A percentile compares a stretch with the other conserved stretches of the same genome.
Conservation (phyloP, 2,113 vertebrate genomes). For the Pollachius pollachius region DNA sequence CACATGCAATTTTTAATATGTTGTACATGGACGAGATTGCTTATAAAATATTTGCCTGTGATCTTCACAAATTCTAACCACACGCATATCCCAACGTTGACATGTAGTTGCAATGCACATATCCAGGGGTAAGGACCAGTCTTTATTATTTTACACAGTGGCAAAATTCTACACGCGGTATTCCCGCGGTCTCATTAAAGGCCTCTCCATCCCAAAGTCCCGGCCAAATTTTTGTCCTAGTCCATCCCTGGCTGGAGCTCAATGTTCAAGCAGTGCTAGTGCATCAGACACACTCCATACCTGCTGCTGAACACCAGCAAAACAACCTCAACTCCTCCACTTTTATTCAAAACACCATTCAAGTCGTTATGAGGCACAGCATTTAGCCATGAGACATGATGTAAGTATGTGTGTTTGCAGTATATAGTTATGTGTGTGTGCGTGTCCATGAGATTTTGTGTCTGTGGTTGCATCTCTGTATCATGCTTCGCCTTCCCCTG, state of each 20-base stretch:
- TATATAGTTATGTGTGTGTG: background rate
- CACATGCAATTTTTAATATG: too few relatives aligned
- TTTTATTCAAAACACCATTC: conserved; percentile 44
- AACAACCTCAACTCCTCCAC: conserved; percentile 43
- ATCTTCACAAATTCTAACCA: too few relatives aligned
- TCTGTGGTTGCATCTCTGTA: background rate
- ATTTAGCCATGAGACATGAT: conserved; percentile 36
- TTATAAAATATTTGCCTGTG: too few relatives aligned
- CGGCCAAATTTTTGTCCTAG: too few relatives aligned
- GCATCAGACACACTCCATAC: conserved; percentile 26
- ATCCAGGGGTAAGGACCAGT: too few relatives aligned
- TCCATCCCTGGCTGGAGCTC: conserved; percentile 32
- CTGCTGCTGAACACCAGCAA: conserved; percentile 45
- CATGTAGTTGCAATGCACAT: too few relatives aligned
- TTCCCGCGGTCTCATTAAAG: too few relatives aligned
- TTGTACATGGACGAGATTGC: too few relatives aligned
- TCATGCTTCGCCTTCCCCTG: background rate
- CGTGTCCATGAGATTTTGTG: background rate
- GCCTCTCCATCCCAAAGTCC: too few relatives aligned
- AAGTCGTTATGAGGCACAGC: conserved; percentile 34
- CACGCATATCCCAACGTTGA: too few relatives aligned
- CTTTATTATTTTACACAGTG: too few relatives aligned
- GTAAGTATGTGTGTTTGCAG: conserved; percentile 1
- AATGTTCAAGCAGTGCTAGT: conserved; percentile 44
- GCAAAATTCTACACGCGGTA: too few relatives aligned